A percentile compares a stretch with the other conserved stretches of the same genome.
These are phyloP conservation scores for Turritopsis dohrnii DNA, from an alignment of 30 jellyfish, hydroid and myxozoan species.

Conservation along the genomic window DNA sequence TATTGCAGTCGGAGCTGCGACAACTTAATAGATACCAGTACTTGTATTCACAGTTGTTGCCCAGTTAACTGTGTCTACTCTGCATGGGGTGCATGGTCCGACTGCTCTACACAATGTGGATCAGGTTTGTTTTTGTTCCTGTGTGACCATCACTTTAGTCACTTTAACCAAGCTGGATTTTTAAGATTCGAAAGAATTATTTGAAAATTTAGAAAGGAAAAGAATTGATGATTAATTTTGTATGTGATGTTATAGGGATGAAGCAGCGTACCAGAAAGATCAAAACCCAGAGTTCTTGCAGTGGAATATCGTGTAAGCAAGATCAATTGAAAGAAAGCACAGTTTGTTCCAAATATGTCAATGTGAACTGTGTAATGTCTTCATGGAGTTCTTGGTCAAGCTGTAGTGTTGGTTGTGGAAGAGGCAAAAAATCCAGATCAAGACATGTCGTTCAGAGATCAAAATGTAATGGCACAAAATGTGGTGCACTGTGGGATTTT, in stretches of 20 bases:
- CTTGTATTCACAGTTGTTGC: conserved; percentile 82
- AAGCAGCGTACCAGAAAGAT: conserved; percentile 55
- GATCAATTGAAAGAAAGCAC: conserved; percentile 34
- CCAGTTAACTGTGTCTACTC: conserved; percentile 63
- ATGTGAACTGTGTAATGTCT: conserved; percentile 63
- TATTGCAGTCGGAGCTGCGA: conserved; percentile 58
- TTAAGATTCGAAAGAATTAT: too few relatives aligned
- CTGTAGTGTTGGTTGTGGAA: conserved; percentile 80
- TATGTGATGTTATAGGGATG: conserved; percentile 34
- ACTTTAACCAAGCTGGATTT: too few relatives aligned
- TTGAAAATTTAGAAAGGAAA: too few relatives aligned
- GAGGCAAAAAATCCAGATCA: conserved; percentile 40
- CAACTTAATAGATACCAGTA: conserved; percentile 30
- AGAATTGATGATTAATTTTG: background rate
- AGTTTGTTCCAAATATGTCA: conserved; percentile 43
- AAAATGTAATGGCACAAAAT: conserved; percentile 48
- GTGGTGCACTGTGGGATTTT: conserved; percentile 44
- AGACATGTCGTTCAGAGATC: conserved; percentile 53
- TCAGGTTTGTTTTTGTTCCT: conserved; percentile 41
- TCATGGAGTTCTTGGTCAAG: conserved; percentile 82
- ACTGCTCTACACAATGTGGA: conserved; percentile 72
- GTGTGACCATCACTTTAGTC: too few relatives aligned
- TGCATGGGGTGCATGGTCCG: conserved; percentile 73
- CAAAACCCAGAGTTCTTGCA: conserved; percentile 50
- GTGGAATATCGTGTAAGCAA: conserved; percentile 56